phyloP scores from a whole-genome alignment of 2,888 invertebrate genomes.

The Sarcophaga caerulescens region DNA sequence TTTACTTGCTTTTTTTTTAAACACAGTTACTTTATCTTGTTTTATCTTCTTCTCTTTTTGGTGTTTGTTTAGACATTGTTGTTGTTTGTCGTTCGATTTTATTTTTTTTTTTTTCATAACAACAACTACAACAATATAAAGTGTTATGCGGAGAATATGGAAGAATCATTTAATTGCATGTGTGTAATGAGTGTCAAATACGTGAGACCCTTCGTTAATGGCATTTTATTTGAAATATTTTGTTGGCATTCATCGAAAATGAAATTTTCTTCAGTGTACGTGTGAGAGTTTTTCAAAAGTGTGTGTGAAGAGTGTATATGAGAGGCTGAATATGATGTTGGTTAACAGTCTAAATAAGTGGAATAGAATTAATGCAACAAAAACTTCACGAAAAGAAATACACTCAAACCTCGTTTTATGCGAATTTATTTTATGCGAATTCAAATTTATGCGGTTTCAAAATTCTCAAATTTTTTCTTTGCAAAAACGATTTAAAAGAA shows the following conservation, averaged over 20 bases:
- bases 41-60: slow-evolving; percentile 5
- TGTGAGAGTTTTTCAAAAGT: neutral
- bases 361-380: neutral
- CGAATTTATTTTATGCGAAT: too few relatives aligned
- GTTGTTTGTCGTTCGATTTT: slow-evolving; percentile 7
- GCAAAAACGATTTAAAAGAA: too few relatives aligned
- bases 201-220: slow-evolving; percentile 49
- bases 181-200: slow-evolving; percentile 42
- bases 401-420: too few relatives aligned
- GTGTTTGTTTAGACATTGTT: neutral
- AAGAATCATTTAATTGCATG: slow-evolving; percentile 25
- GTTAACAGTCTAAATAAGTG: neutral
- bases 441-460: too few relatives aligned
- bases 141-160: slow-evolving; percentile 35
- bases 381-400: slow-evolving; percentile 11
- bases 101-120: neutral
- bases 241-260: neutral
- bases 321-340: neutral
- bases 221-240: slow-evolving; percentile 17
- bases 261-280: neutral
- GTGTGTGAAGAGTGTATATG: neutral
- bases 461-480: too few relatives aligned
- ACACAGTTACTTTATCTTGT: neutral
- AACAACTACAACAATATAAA: neutral
- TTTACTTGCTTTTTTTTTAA: neutral